A percentile compares a stretch with the other conserved stretches of the same genome.
Conservation (phyloP, 2,797 vertebrate genomes). For the Leuciscus waleckii region DNA sequence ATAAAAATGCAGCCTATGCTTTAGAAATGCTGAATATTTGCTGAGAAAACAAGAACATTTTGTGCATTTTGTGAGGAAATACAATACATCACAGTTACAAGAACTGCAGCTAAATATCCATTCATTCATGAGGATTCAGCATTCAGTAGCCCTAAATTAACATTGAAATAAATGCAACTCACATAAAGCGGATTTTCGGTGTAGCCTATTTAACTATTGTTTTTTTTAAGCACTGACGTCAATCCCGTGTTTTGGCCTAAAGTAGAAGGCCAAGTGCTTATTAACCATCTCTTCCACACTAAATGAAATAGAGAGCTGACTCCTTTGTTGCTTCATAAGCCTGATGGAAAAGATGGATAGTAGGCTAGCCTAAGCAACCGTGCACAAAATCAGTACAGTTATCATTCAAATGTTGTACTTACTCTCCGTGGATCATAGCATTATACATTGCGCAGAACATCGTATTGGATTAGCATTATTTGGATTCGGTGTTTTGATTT, state of each 20-base stretch:
- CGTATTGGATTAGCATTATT: constrained; percentile 74
- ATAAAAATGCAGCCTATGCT: not conserved
- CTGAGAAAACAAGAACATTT: not conserved
- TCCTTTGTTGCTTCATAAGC: constrained; percentile 81
- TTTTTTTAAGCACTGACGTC: not conserved
- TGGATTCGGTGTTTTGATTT: constrained; percentile 60
- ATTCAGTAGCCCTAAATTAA: not conserved
- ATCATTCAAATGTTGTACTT: constrained; percentile 70
- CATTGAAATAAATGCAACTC: not conserved
- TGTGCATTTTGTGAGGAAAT: not conserved
- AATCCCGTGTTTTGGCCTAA: constrained; percentile 19
- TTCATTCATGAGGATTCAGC: constrained; percentile 8
- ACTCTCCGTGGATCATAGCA: constrained; percentile 79
- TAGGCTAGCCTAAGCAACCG: constrained; percentile 42
- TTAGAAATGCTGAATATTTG: constrained; percentile 33
- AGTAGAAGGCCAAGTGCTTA: constrained; percentile 23
- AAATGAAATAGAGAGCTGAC: constrained; percentile 53
- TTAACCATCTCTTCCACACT: constrained; percentile 29
- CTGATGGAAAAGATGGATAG: constrained; percentile 57
- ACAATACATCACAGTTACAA: not conserved
- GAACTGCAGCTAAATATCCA: not conserved
- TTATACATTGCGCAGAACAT: constrained; percentile 78
- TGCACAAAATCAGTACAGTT: constrained; percentile 36
- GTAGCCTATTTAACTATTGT: not conserved
- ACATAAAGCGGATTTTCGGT: not conserved